phyloP scores from a whole-genome alignment of 2,113 vertebrate species.

The Chlorodrepanis virens region DNA sequence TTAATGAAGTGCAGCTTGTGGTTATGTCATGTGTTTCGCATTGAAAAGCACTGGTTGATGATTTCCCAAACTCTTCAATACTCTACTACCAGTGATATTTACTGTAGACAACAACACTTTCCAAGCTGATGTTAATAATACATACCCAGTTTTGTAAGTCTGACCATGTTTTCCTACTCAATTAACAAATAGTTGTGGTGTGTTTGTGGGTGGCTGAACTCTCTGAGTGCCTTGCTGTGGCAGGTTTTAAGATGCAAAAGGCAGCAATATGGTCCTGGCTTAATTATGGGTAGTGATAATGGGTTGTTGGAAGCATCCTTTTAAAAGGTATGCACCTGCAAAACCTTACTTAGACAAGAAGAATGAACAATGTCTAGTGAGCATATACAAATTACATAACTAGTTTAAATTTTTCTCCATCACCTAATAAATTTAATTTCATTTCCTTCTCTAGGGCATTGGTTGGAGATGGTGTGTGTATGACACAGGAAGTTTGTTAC shows the following conservation, averaged over 20 bases:
- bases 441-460: background rate
- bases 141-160: conserved; percentile 12
- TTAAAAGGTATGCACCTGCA: background rate
- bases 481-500: background rate
- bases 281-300: background rate
- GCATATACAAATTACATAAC: background rate
- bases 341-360: background rate
- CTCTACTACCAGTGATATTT: conserved; percentile 48
- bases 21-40: conserved; percentile 71
- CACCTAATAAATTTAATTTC: background rate
- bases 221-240: conserved; percentile 29
- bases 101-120: conserved; percentile 56
- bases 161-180: conserved; percentile 60
- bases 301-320: background rate
- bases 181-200: conserved; percentile 71
- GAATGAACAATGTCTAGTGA: background rate
- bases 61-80: conserved; percentile 69
- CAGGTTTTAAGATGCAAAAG: conserved; percentile 14
- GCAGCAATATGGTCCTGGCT: background rate
- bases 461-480: background rate
- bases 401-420: background rate
- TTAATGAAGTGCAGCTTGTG: conserved; percentile 79
- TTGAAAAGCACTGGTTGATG: conserved; percentile 67
- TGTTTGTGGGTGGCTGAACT: conserved; percentile 60
- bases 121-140: conserved; percentile 67